phyloP scores from a whole-genome alignment of 53 echinoderm and acorn worm genomes.

The Echinometra lucunter region DNA sequence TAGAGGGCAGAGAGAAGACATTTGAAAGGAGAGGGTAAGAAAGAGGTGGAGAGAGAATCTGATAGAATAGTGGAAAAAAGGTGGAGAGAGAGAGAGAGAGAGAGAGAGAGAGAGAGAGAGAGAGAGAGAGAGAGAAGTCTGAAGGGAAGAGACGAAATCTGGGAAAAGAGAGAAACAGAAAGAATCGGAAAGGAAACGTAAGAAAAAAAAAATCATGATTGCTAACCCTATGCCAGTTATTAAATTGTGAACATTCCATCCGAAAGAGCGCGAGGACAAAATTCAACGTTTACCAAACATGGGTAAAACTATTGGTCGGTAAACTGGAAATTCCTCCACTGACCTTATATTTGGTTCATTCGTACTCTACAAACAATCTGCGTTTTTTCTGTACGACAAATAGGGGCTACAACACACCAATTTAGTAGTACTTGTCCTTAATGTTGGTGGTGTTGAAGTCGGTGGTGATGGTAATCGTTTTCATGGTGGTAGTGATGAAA shows the following conservation, averaged over 20 bases:
- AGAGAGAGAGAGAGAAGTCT: not conserved
- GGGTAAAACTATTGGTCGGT: not conserved
- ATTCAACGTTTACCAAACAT: slow-evolving; percentile 38
- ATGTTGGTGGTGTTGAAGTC: not conserved
- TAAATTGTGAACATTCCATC: slow-evolving; percentile 3
- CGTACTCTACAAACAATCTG: not conserved
- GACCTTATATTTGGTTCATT: not conserved
- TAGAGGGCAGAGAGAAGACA: not conserved
- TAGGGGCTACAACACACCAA: not conserved
- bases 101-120: not conserved
- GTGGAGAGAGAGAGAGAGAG: not conserved
- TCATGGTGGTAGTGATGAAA: not conserved
- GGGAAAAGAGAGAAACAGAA: not conserved
- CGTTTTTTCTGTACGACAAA: not conserved
- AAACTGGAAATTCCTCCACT: not conserved
- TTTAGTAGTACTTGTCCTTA: not conserved
- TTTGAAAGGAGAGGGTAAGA: too few relatives aligned
- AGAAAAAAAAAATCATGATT: not conserved
- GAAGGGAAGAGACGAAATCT: not conserved
- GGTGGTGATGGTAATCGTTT: not conserved
- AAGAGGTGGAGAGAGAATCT: not conserved
- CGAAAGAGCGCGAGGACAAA: not conserved
- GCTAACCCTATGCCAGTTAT: not conserved
- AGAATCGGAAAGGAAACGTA: not conserved
- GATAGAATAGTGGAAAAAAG: too few relatives aligned